These are phyloP conservation scores for Pectinophora gossypiella DNA, from an alignment of 1,140 invertebrate genomes.

Conservation along the genomic window DNA sequence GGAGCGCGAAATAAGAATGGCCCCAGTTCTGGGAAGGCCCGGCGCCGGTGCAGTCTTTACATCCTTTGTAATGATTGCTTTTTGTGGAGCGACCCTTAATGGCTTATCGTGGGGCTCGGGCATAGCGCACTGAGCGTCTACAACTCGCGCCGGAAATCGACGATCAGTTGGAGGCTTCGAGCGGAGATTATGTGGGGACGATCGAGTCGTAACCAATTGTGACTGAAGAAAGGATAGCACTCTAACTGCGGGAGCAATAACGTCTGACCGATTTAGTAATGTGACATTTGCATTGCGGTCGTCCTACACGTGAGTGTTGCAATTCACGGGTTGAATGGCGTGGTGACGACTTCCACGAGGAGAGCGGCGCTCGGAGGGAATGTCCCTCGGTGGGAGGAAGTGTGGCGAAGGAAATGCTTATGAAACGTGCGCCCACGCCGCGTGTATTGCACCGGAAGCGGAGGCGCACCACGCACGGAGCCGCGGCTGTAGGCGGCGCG, in stretches of 20 bases:
- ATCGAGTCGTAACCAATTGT: constrained; percentile 15
- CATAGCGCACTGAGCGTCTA: constrained; percentile 1
- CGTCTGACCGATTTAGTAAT: constrained; percentile 32
- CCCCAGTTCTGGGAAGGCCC: constrained; percentile 67
- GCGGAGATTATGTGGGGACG: constrained; percentile 23
- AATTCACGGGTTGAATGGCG: constrained; percentile 16
- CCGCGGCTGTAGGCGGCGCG: constrained; percentile 35
- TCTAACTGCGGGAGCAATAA: constrained; percentile 24
- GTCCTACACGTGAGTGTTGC: constrained; percentile 23
- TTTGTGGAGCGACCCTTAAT: constrained; percentile 67
- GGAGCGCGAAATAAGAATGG: constrained; percentile 73
- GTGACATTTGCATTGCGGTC: constrained; percentile 29
- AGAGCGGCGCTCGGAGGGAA: constrained; percentile 14
- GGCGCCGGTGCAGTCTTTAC: constrained; percentile 70
- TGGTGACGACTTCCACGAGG: constrained; percentile 10
- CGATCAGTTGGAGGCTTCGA: constrained; percentile 19
- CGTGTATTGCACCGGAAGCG: constrained; percentile 47
- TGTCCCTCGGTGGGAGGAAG: constrained; percentile 42
- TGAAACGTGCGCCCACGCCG: constrained; percentile 54
- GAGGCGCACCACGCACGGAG: constrained; percentile 44
- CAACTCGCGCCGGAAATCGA: constrained; percentile 22
- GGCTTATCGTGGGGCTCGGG: constrained; percentile 59
- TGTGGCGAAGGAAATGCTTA: constrained; percentile 52
- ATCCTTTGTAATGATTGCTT: constrained; percentile 71
- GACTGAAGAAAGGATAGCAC: constrained; percentile 23